Conservation (phyloP, 2,888 invertebrate genomes). For the Trachelus iudaicus region DNA sequence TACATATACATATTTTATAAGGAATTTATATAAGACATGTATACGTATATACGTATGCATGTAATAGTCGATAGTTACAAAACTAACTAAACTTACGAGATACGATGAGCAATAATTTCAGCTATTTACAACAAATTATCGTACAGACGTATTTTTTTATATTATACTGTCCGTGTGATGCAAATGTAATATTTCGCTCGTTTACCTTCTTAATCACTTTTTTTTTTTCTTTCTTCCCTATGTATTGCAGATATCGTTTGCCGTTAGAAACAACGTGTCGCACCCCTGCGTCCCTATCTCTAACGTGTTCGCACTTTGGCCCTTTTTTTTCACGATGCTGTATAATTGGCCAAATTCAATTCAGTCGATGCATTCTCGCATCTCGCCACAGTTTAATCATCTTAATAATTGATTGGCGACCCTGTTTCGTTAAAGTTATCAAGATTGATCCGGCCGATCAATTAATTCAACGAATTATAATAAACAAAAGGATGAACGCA, state of each 20-base stretch:
- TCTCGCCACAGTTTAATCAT: conserved; percentile 28
- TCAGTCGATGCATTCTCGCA: not conserved
- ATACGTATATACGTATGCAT: conserved; percentile 30
- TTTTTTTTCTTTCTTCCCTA: conserved; percentile 4
- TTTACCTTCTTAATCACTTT: not conserved
- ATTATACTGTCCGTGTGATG: conserved; percentile 24
- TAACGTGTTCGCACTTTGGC: conserved; percentile 26
- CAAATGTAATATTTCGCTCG: conserved; percentile 25
- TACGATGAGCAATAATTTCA: conserved; percentile 64
- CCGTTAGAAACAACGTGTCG: not conserved
- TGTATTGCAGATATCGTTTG: conserved; percentile 9
- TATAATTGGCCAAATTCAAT: not conserved
- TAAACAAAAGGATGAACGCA: not conserved
- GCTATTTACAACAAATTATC: conserved; percentile 63
- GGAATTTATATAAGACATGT: conserved; percentile 32
- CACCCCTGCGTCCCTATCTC: conserved; percentile 21
- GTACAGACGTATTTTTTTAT: conserved; percentile 51
- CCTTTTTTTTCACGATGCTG: conserved; percentile 23
- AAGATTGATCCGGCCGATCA: conserved; percentile 39
- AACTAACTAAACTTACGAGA: conserved; percentile 64
- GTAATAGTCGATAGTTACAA: conserved; percentile 57
- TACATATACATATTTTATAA: conserved; percentile 26
- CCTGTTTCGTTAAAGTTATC: conserved; percentile 63
- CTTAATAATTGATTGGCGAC: conserved; percentile 64
- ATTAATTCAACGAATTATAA: not conserved